Evolutionary conservation across 2,113 vertebrate species (phyloP), one percentile per base, ranked within the genome.

Genomic region (Gymnarchus niloticus): DNA sequence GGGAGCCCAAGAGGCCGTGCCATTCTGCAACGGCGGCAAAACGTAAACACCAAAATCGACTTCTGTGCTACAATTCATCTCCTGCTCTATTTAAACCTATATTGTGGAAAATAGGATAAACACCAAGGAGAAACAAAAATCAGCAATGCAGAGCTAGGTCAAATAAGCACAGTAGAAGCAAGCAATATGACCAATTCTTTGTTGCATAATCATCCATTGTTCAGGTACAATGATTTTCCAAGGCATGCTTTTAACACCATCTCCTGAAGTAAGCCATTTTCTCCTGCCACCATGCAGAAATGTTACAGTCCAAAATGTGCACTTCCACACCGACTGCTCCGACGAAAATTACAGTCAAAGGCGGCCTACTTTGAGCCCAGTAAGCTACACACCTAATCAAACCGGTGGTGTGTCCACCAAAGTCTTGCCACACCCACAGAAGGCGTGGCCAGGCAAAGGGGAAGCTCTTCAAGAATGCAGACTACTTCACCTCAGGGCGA

Each of bases 191-290:
- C 23, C 21, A 51, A 56, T 57, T 80, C 10, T 33, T 9, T 83
- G 54, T 83, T 94, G 92, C 91, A 93, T 93, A 93, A 92, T 92
- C 90, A 49, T 87, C 56, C 86, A 48, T 48, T 85, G 88, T 83
- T 85, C 21, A 59, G 85, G 76, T 89, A 91, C 86, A 90, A 51
- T 85, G 87, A 90, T 78, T 90, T 61, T 85, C 89, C 90, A 92
- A 25, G 25, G 51, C n/a, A 14, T 82, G 51, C 25, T 54, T 25
- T 82, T 82, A 4, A 25, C 12, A n/a, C 49, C 51, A 3, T 25
- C 49, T 6, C 1, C 46, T 7, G n/a, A 49, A 4, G 23, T 25
- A 48, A 9, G 49, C 23, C 12, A 51, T 25, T 28, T 52, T 19
- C 56, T 41, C 51, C 49, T 8, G 12, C n/a, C n/a, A n/a, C 19